Evolutionary conservation across 2,113 vertebrate species (phyloP).

Genomic region (Vombatus ursinus): DNA sequence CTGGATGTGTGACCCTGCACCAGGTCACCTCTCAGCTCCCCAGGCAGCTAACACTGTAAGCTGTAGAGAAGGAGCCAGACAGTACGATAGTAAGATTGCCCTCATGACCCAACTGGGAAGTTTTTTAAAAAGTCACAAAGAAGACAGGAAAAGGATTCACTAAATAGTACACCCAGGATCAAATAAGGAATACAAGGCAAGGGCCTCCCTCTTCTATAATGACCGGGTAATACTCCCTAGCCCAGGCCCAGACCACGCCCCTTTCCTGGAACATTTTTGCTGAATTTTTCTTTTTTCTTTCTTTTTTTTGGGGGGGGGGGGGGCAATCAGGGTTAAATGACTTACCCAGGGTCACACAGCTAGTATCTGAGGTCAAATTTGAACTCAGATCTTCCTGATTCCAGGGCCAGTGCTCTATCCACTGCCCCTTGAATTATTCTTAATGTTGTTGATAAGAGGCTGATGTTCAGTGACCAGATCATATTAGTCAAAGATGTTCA

Average conservation of each 20-base stretch:
- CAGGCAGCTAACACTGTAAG: neutral
- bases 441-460: neutral
- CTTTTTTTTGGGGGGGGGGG: constrained; percentile 2
- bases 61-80: neutral
- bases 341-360: neutral
- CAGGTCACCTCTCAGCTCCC: neutral
- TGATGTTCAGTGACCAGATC: neutral
- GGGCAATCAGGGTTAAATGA: neutral
- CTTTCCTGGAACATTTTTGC: neutral
- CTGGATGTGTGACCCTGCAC: neutral
- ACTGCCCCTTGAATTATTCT: neutral
- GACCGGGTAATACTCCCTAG: neutral
- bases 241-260: neutral
- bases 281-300: neutral
- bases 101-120: neutral
- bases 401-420: neutral
- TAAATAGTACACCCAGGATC: neutral
- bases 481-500: neutral
- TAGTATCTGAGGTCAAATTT: neutral
- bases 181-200: neutral
- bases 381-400: neutral
- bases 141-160: neutral
- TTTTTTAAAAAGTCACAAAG: neutral
- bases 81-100: neutral
- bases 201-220: neutral